Base-by-base conservation (phyloP, 2,113 vertebrate species). In the Zosterops japonicus region DNA sequence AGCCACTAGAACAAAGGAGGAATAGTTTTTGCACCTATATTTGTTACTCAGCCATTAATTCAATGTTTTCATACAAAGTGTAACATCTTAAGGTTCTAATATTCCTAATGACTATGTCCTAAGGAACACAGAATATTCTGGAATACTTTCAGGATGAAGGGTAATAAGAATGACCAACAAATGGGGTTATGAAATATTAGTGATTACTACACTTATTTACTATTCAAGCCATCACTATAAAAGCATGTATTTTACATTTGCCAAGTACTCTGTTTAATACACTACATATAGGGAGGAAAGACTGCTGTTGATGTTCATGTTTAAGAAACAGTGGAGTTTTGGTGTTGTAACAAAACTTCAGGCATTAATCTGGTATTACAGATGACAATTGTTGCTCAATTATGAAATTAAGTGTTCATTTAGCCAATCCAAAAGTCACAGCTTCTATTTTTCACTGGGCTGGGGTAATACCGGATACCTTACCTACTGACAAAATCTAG, bases 321-420 rank as follows among this genome's bases (percentile, higher is more conserved):
- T 74, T 35, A 83, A 61, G 27, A 83, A 92, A 86, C 39, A 74
- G 50, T 47, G 86, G 11, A 50, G 39, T 77, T 76, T 23, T 69
- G 46, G 35, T 86, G 64, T 55, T 80, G 80, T 59, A 94, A 94
- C 27, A 96, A 53, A 87, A 93, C 88, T 94, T 69, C n/a, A 86
- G 67, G 67, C 39, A 63, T 33, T 77, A 70, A 61, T 63, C 19
- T 50, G 63, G 17, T 59, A 81, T 81, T 92, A 77, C 15, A 24
- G 28, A 82, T 53, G 42, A 91, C 60, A 91, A 83, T 39, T 53
- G 13, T 53, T 91, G 56, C 64, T 84, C 57, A 83, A 56, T 83
- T 74, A 88, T 33, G 36, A 95, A 93, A 93, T 69, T 36, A 85
- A 74, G 8, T 17, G 13, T 39, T 90, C 59, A 67, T 72, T 85